phyloP scores from a whole-genome alignment of 2,888 invertebrate species.

The Glyphotaelius pellucidus region DNA sequence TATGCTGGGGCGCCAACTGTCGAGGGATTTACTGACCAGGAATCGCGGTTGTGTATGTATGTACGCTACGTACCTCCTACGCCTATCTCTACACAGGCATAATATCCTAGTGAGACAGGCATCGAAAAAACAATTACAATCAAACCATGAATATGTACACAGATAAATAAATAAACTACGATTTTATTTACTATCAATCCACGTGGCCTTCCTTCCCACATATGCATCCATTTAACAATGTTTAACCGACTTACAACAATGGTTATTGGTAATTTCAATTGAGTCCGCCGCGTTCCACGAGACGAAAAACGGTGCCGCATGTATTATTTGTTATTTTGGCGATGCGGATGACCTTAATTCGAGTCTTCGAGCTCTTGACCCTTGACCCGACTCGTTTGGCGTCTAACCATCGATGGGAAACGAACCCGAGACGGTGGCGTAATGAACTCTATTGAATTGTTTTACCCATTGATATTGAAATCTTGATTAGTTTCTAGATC shows the following conservation, averaged over 20 bases:
- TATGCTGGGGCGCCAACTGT: too few species aligned
- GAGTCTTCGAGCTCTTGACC: background rate
- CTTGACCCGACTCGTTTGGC: background rate
- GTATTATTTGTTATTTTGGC: background rate
- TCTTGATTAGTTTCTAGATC: background rate
- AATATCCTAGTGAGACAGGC: too few species aligned
- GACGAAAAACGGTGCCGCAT: background rate
- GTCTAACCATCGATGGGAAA: background rate
- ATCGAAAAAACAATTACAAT: too few species aligned
- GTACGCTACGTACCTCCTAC: too few species aligned
- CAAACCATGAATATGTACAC: too few species aligned
- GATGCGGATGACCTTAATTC: background rate
- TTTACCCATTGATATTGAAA: background rate
- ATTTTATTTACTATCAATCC: too few species aligned
- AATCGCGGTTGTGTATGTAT: too few species aligned
- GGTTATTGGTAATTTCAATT: background rate
- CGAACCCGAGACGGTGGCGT: background rate
- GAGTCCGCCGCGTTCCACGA: background rate
- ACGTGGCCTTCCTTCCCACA: background rate
- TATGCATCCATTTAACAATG: background rate
- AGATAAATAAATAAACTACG: too few species aligned
- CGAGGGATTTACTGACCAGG: too few species aligned
- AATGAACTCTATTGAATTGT: background rate
- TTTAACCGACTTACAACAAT: background rate
- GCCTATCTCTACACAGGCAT: too few species aligned